Evolutionary conservation across 2,113 vertebrate genomes (phyloP).

Genomic region (Athene cunicularia): DNA sequence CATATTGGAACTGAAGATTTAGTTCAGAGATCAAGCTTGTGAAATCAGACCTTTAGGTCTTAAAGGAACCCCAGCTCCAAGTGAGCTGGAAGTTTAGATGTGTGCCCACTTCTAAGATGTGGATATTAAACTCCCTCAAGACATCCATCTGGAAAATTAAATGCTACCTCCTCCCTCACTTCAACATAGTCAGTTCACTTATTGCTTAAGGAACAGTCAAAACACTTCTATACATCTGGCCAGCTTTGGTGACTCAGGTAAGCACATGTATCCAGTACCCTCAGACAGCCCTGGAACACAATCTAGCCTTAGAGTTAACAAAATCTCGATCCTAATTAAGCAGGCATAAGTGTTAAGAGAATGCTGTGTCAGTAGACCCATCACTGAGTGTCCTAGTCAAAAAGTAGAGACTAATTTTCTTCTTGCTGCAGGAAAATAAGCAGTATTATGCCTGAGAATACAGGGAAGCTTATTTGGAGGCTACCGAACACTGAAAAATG

Average conservation of each 20-base stretch:
- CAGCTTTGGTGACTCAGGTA: not conserved
- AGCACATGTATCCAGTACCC: accelerated
- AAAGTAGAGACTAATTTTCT: not conserved
- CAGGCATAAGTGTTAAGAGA: not conserved
- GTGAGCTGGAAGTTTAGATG: not conserved
- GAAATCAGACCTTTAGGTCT: not conserved
- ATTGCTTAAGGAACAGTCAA: not conserved
- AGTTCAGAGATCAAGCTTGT: not conserved
- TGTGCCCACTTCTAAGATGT: not conserved
- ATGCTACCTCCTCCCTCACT: not conserved
- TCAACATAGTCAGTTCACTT: not conserved
- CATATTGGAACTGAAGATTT: not conserved
- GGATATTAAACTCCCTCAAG: not conserved
- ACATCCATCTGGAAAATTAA: not conserved
- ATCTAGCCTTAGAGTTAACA: not conserved
- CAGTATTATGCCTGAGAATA: not conserved
- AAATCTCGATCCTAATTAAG: conserved; percentile 10
- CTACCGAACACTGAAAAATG: not conserved
- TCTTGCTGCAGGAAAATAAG: not conserved
- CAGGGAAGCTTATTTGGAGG: not conserved
- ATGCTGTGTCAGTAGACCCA: not conserved
- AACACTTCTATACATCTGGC: accelerated
- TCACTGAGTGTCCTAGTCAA: not conserved
- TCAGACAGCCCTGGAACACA: not conserved
- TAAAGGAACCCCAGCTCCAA: not conserved